Conservation (phyloP, 2,888 invertebrate genomes). For the Morpho achilles region DNA sequence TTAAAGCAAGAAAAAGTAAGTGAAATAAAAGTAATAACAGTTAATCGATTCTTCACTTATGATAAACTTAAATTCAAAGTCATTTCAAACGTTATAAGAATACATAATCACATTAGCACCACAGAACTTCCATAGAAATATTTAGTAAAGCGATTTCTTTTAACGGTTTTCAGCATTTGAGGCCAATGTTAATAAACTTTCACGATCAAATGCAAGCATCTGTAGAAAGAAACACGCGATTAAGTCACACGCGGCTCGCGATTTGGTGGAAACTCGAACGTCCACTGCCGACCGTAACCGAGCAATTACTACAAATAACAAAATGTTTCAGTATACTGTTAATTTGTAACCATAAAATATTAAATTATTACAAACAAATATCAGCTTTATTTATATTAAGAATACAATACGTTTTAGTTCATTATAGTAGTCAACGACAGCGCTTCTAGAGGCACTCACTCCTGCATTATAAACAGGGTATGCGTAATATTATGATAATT, state of each 20-base stretch:
- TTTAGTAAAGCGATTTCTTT: constrained; percentile 35
- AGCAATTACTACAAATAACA: constrained; percentile 52
- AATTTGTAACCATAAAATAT: constrained; percentile 26
- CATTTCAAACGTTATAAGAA: background rate
- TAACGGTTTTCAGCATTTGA: constrained; percentile 66
- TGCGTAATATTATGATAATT: constrained; percentile 20
- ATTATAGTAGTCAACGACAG: background rate
- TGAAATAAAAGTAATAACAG: too few relatives aligned
- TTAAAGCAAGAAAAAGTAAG: too few relatives aligned
- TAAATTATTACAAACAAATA: constrained; percentile 31
- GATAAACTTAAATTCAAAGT: too few relatives aligned
- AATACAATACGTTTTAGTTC: constrained; percentile 24
- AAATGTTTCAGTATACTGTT: constrained; percentile 25
- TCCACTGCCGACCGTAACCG: constrained; percentile 60
- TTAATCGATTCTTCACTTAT: too few relatives aligned
- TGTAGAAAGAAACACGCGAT: constrained; percentile 56
- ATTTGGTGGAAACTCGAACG: constrained; percentile 31
- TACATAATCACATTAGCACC: constrained; percentile 1
- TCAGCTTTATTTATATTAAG: constrained; percentile 31
- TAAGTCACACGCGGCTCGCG: constrained; percentile 32
- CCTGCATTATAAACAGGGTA: constrained; percentile 25
- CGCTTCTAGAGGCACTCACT: constrained; percentile 19
- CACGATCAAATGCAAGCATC: constrained; percentile 70
- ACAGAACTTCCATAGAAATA: constrained; percentile 8
- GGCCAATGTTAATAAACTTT: constrained; percentile 72